phyloP scores from a whole-genome alignment of 2,888 invertebrate genomes.

The Phanerotoma sp. region DNA sequence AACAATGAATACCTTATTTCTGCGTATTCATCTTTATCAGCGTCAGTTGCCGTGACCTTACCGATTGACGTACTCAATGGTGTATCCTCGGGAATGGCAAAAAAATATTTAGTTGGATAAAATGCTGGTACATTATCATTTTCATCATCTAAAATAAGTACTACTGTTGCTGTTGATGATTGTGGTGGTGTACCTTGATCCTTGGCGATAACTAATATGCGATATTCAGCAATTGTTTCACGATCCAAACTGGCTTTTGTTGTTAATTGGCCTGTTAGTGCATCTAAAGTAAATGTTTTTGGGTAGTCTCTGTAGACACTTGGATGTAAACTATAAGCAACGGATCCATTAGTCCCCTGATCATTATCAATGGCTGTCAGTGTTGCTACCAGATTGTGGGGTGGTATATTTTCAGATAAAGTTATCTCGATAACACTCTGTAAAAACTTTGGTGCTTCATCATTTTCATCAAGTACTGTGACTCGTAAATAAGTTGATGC shows the following conservation, averaged over 20 bases:
- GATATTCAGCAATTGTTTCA: constrained; percentile 75
- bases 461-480: constrained; percentile 91
- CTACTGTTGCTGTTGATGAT: constrained; percentile 86
- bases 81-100: constrained; percentile 71
- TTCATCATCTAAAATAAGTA: constrained; percentile 77
- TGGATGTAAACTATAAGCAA: constrained; percentile 78
- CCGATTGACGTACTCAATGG: constrained; percentile 67
- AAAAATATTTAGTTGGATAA: constrained; percentile 86
- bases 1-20: constrained; percentile 76
- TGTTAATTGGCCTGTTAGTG: constrained; percentile 81
- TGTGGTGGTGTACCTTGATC: constrained; percentile 91
- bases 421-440: constrained; percentile 74
- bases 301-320: constrained; percentile 78
- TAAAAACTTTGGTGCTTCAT: constrained; percentile 85
- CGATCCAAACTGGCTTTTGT: constrained; percentile 78
- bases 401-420: constrained; percentile 77
- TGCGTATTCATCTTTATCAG: constrained; percentile 87
- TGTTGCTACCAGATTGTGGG: constrained; percentile 78
- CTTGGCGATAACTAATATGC: constrained; percentile 81
- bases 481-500: constrained; percentile 88
- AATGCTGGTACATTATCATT: constrained; percentile 93
- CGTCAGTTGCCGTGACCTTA: constrained; percentile 79
- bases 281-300: constrained; percentile 80
- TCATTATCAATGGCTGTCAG: constrained; percentile 88
- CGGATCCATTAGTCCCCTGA: constrained; percentile 90